These are phyloP conservation scores for Diorhabda elongata DNA, from an alignment of 1,140 invertebrate species.

Conservation along the genomic window DNA sequence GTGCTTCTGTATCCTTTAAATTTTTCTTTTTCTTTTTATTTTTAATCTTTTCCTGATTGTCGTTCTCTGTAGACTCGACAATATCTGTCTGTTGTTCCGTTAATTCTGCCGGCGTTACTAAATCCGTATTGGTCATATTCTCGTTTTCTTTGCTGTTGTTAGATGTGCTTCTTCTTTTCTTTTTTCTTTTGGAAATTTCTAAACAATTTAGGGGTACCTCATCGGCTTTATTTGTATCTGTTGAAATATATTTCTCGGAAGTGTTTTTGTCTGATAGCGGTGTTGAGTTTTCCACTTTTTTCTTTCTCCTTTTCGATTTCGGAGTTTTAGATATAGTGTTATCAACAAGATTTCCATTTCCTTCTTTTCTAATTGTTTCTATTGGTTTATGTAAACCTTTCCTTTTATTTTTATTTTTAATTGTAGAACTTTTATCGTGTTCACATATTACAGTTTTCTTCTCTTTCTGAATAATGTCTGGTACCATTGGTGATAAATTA, in stretches of 20 bases:
- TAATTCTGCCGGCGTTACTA: too few species aligned
- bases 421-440: not conserved
- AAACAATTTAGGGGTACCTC: not conserved
- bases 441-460: not conserved
- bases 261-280: constrained; percentile 2
- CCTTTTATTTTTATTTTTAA: not conserved
- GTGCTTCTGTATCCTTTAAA: too few species aligned
- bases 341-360: not conserved
- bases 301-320: constrained; percentile 9
- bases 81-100: too few species aligned
- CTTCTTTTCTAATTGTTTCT: not conserved
- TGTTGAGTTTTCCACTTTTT: not conserved
- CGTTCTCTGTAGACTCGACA: too few species aligned
- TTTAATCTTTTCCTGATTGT: too few species aligned
- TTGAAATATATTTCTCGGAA: not conserved
- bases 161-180: constrained; percentile 11
- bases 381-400: not conserved
- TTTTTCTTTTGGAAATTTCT: constrained; percentile 17
- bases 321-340: not conserved
- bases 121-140: too few species aligned
- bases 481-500: constrained; percentile 31
- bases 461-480: constrained; percentile 18
- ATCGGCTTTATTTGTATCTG: not conserved
- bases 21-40: too few species aligned
- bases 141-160: not conserved